Evolutionary conservation across 2,797 vertebrate species (phyloP), one percentile per base, ranked within the genome.

Genomic region (Halcyon leucocephala): DNA sequence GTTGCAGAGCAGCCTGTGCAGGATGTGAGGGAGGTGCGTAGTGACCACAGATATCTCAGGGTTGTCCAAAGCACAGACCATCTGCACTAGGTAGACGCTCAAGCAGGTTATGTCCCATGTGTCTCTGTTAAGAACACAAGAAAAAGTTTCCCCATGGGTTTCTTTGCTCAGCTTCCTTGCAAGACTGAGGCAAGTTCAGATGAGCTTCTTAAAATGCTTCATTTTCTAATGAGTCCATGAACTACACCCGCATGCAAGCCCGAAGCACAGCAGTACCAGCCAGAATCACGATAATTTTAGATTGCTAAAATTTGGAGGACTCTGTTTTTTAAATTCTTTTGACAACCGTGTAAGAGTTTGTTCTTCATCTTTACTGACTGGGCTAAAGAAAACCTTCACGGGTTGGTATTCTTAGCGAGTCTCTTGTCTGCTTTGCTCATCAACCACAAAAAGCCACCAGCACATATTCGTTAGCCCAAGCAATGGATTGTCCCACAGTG

Each of bases 201-300:
- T 14, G 12, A 82, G 18, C 26, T 57, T 33, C 29, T 90, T 61
- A n/a, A 84, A 89, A 72, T 55, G 18, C 15, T 6, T 87, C 21
- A 7, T 71, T 60, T 90, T 82, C 28, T 0, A 88, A 54, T 26
- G 8, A 67, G 67, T 31, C 10, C 7, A 10, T 26, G 8, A 86
- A 24, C 20, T 88, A n/a, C 19, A 49, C 14, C 0, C 0, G 8
- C 21, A 25, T 33, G 10, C n/a, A 66, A 37, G 15, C 14, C 42
- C 64, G 46, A 77, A 67, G 42, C 41, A 22, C 14, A 42, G 11
- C 21, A 57, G 24, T 42, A 17, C 6, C 14, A 26, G 54, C 10
- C n/a, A 35, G 13, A 61, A 54, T 11, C 29, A 66, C 3, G 31
- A 14, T 8, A 16, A 44, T n/a, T 72, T 37, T 14, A 14, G 4